Conservation (phyloP, 2,888 invertebrate species). For the Galeopsomyia nigrocyanea region DNA sequence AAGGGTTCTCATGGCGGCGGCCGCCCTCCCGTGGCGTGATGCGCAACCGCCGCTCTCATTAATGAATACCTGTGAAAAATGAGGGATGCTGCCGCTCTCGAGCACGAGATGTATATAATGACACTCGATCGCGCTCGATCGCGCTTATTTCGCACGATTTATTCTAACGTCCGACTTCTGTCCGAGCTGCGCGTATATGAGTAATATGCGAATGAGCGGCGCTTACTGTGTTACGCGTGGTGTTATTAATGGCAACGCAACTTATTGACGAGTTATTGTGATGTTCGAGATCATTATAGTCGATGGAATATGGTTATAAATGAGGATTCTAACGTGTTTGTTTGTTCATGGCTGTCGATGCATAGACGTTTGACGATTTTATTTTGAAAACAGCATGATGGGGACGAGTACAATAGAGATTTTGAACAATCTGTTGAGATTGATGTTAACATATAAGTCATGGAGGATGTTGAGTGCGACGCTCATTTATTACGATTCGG, state of each 20-base stretch:
- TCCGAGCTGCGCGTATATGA: not conserved
- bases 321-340: conserved; percentile 2
- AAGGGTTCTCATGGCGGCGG: conserved; percentile 49
- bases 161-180: conserved; percentile 16
- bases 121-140: conserved; percentile 17
- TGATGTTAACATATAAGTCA: no score
- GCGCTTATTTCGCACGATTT: conserved; percentile 35
- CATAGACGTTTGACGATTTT: no score
- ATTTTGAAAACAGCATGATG: conserved; percentile 3
- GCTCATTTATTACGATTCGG: no score
- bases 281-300: conserved; percentile 5
- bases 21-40: conserved; percentile 56
- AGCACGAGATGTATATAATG: not conserved
- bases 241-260: no score
- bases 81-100: conserved; percentile 17
- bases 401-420: not conserved
- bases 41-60: conserved; percentile 50
- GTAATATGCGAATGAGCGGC: not conserved
- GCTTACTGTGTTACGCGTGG: no score
- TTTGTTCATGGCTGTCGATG: no score
- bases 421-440: not conserved
- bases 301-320: conserved; percentile 25
- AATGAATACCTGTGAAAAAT: conserved; percentile 44
- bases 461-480: no score
- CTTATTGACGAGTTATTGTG: conserved; percentile 10